phyloP scores from a whole-genome alignment of 1,140 invertebrate species.

The Hylyphantes graminicola region DNA sequence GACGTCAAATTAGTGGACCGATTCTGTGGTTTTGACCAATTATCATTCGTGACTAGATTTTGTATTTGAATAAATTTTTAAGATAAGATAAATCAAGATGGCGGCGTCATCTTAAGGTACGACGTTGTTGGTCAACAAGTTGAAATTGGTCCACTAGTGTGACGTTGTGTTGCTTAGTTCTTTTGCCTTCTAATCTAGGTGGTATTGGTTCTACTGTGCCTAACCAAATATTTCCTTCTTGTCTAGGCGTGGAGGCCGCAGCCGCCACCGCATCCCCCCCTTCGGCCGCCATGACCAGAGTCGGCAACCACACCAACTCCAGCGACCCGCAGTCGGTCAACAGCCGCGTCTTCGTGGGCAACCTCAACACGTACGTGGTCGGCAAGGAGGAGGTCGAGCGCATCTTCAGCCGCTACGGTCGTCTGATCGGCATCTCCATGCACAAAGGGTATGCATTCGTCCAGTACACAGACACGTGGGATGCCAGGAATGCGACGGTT shows the following conservation, averaged over 20 bases:
- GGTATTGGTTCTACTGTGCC: no score
- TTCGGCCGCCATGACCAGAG: conserved; percentile 75
- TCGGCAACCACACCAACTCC: conserved; percentile 87
- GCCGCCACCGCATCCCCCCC: conserved; percentile 1
- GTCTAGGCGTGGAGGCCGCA: conserved; percentile 36
- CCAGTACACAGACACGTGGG: conserved; percentile 88
- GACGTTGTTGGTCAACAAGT: no score
- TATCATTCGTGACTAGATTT: no score
- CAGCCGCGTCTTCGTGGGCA: conserved; percentile 88
- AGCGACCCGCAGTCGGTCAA: conserved; percentile 89
- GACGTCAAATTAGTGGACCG: no score
- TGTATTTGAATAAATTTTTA: no score
- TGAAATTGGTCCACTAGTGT: no score
- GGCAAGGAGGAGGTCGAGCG: conserved; percentile 88
- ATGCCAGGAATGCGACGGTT: conserved; percentile 83
- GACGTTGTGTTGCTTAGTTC: no score
- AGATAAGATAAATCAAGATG: no score
- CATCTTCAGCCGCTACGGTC: conserved; percentile 87
- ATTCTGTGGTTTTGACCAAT: no score
- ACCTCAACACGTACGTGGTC: conserved; percentile 89
- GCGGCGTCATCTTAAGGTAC: no score
- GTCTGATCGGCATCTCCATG: conserved; percentile 88
- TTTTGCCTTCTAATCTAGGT: no score
- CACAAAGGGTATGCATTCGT: conserved; percentile 93
- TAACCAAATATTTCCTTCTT: not conserved